phyloP scores from a whole-genome alignment of 2,888 invertebrate genomes.

The Thymelicus lineola region DNA sequence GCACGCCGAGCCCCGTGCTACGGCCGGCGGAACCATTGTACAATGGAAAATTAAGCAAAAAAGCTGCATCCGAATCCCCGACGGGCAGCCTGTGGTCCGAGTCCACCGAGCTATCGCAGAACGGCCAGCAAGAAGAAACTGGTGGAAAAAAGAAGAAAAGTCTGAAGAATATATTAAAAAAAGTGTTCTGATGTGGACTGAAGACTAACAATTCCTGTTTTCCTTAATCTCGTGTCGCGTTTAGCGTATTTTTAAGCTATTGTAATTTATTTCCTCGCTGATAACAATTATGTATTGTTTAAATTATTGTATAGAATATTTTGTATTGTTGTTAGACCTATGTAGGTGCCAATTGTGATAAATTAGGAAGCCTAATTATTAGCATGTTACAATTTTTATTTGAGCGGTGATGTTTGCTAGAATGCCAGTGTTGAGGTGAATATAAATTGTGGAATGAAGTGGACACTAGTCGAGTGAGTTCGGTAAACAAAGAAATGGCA shows the following conservation, averaged over 20 bases:
- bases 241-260: conserved; percentile 49
- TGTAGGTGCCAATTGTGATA: conserved; percentile 84
- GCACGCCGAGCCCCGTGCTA: conserved; percentile 71
- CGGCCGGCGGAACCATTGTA: conserved; percentile 67
- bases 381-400: conserved; percentile 60
- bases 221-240: conserved; percentile 35
- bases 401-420: conserved; percentile 59
- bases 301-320: conserved; percentile 56
- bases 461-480: conserved; percentile 63
- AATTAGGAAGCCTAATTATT: conserved; percentile 78
- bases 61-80: conserved; percentile 75
- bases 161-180: conserved; percentile 91
- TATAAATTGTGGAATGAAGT: conserved; percentile 55
- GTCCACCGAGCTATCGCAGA: conserved; percentile 76
- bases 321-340: conserved; percentile 71
- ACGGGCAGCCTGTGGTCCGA: conserved; percentile 80
- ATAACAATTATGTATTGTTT: conserved; percentile 54
- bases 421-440: conserved; percentile 52
- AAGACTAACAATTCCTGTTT: conserved; percentile 29
- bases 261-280: conserved; percentile 77
- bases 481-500: conserved; percentile 74
- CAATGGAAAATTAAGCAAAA: conserved; percentile 68
- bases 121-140: conserved; percentile 65
- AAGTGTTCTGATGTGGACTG: conserved; percentile 86
- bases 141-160: conserved; percentile 86